Base-by-base conservation (phyloP, 2,797 vertebrate species). In the Garrulus glandarius region DNA sequence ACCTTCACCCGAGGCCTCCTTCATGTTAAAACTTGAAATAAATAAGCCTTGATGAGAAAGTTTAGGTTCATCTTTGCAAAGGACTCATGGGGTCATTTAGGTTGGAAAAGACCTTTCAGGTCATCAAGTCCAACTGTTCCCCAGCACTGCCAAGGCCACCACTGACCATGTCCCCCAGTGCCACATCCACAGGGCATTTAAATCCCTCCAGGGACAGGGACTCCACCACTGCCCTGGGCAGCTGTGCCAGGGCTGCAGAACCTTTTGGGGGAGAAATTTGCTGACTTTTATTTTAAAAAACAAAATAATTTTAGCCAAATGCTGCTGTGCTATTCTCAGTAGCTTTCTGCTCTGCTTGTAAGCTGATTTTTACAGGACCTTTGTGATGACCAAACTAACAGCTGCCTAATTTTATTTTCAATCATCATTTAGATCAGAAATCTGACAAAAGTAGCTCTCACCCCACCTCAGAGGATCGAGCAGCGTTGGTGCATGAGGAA, bases 401-500 rank as follows among this genome's bases (percentile, higher is more conserved):
- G 84, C 83, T 95, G 18, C 92, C 74, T 80, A 52, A 78, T 89
- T 95, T 84, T 87, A 93, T 93, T 81, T 95, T 70, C 86, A 69
- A 93, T 95, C 68, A 27, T 85, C 44, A 13, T 92, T 84, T 92
- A 98, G 98, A 98, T 97, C 98, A 98, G 97, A 98, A 98, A 97
- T 96, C 97, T 9, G 98, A 98, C 81, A 98, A 98, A 84, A 96
- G 98, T 24, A 96, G 97, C 76, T 97, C 98, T 41, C 98, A 98
- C 6, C 98, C 98, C 50, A 98, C 98, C 63, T 97, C 98, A 20
- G 99, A 99, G 22, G 98, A 99, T 72, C 98, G 98, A 19, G 97
- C 98, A 55, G 99, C 98, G 14, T 98, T 99, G 15, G 98, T 98
- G 76, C 98, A 98, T 20, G 99, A 99, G 92, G 99, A 99, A 95